Evolutionary conservation across 2,888 invertebrate genomes (phyloP), one percentile per base, ranked within the genome.

Genomic region (Nomada flava): DNA sequence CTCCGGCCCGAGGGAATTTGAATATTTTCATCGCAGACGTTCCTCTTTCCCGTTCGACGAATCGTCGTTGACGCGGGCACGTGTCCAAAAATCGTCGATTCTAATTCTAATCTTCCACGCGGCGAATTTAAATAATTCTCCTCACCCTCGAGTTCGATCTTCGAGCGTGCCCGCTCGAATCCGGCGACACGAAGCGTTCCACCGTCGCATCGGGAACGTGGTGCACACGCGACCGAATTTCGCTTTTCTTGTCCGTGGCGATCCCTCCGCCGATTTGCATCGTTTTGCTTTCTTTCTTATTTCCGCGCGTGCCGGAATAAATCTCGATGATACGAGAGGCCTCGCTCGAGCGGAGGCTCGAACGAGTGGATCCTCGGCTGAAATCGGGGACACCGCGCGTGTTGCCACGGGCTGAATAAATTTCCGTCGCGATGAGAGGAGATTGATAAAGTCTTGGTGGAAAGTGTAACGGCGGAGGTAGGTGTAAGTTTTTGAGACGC

Each of bases 81-180:
- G 91, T 90, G 91, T 90, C 86, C 90, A 85, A 83, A 87, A 83
- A 84, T 87, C 86, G 86, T 77, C 86, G 88, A 92, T 92, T 92
- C 91, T 91, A 91, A 92, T 92, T 92, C 91, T 92, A 91, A 91
- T 92, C 87, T 88, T 9, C 76, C 76, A 68, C 85, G 69, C 78
- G 72, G 52, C 70, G 76, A 85, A 90, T 90, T 89, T 90, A 79
- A 91, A 88, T 88, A 85, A 68, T 76, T 71, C 71, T 68, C 68
- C 23, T 68, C 55, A 26, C 71, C 71, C 68, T 65, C 55, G 67
- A 13, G 53, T 50, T 36, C 55, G 63, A 62, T 52, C 26, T n/a
- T 11, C 18, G 26, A 47, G 47, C 11, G 36, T 65, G 53, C 57
- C 59, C 57, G 70, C 13, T 75, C 52, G 20, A 55, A 52, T 60